These are phyloP conservation scores for Aurelia coerulea DNA, from an alignment of 30 jellyfish, hydroid and myxozoan species.

Conservation along the genomic window DNA sequence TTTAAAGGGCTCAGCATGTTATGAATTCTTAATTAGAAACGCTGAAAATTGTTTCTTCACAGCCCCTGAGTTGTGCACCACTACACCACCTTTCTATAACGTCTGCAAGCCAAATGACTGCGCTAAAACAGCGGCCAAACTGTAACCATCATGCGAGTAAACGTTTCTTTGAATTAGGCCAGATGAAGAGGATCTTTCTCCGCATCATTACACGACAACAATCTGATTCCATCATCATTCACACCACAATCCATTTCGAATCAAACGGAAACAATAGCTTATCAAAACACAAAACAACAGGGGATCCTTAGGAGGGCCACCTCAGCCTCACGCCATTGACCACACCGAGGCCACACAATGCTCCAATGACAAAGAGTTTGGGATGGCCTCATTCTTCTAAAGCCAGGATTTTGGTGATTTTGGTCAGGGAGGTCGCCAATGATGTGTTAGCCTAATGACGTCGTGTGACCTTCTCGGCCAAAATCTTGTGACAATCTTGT, in stretches of 20 bases:
- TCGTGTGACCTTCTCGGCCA: too few relatives aligned
- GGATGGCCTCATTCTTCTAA: too few relatives aligned
- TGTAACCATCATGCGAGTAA: not conserved
- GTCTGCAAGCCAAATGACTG: not conserved
- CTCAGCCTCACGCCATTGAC: conserved; percentile 16
- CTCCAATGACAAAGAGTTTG: too few relatives aligned
- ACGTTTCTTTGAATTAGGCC: not conserved
- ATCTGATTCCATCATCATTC: conserved; percentile 42
- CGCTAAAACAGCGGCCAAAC: not conserved
- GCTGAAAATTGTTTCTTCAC: conserved; percentile 21
- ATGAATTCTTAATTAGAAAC: conserved; percentile 63
- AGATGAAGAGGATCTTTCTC: not conserved
- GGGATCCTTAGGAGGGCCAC: not conserved
- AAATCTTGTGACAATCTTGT: too few relatives aligned
- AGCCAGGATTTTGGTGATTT: too few relatives aligned
- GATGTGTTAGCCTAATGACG: too few relatives aligned
- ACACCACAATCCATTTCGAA: conserved; percentile 53
- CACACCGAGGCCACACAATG: not conserved
- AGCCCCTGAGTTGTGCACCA: not conserved
- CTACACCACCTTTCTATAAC: not conserved
- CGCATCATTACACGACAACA: conserved; percentile 53
- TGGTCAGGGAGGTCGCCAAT: too few relatives aligned
- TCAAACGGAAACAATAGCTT: conserved; percentile 54
- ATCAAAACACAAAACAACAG: conserved; percentile 50
- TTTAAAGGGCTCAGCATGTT: conserved; percentile 59